phyloP scores from a whole-genome alignment of 2,113 vertebrate genomes.

The Eulacestoma nigropectus region DNA sequence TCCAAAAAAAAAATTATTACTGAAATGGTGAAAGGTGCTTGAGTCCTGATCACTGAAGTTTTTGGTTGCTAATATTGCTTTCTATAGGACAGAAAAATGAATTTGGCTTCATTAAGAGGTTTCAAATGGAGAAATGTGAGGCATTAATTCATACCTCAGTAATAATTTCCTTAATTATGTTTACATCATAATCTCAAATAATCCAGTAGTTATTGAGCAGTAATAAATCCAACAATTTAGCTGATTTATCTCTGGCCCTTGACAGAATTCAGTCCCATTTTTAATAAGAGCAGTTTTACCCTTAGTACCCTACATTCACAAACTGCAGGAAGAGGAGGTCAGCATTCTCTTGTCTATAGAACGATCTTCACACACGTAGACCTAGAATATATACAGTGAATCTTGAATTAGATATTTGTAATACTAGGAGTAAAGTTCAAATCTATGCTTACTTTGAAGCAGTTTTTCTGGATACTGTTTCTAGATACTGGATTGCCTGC shows the following conservation, averaged over 20 bases:
- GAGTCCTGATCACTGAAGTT: not conserved
- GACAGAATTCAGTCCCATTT: not conserved
- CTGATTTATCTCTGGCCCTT: not conserved
- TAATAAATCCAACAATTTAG: not conserved
- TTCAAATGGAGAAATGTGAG: not conserved
- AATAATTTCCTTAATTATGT: not conserved
- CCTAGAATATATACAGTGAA: not conserved
- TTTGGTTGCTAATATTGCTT: not conserved
- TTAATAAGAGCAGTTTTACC: not conserved
- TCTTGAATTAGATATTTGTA: not conserved
- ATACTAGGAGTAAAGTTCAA: not conserved
- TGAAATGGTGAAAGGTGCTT: not conserved
- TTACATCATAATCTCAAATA: not conserved
- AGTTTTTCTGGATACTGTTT: not conserved
- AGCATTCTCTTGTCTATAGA: not conserved
- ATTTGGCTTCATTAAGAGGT: not conserved
- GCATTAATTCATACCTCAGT: not conserved
- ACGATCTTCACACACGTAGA: not conserved
- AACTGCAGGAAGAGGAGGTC: not conserved
- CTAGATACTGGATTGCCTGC: not conserved
- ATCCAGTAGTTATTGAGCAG: not conserved
- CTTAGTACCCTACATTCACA: not conserved
- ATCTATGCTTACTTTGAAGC: not conserved
- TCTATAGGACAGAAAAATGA: not conserved
- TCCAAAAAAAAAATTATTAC: not conserved